Conservation (phyloP, 64 coral and sea anemone species). For the Trachythela sp. region DNA sequence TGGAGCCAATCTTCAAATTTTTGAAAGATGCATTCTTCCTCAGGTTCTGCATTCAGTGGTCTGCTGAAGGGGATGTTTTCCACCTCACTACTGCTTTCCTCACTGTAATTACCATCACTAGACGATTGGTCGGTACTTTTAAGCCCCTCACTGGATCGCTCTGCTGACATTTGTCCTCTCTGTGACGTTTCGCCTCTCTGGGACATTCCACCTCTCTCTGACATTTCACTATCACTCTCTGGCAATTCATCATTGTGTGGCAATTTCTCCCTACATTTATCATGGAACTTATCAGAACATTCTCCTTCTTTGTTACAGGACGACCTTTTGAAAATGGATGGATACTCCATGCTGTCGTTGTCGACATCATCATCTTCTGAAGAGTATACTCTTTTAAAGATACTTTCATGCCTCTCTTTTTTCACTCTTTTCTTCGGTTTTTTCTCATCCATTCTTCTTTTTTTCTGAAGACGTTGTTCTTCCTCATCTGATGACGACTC, state of each 20-base stretch:
- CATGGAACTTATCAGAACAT: not conserved
- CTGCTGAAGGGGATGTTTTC: not conserved
- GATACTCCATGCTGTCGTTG: no score
- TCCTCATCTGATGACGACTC: slow-evolving; percentile 7
- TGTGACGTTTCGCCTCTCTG: not conserved
- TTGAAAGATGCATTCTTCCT: not conserved
- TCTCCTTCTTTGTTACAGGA: not conserved
- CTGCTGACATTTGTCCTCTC: not conserved
- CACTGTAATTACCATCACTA: not conserved
- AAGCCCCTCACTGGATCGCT: not conserved
- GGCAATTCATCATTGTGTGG: no score
- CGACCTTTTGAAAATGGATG: not conserved
- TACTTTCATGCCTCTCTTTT: not conserved
- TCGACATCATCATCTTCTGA: not conserved
- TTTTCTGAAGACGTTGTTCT: not conserved
- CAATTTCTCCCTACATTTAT: no score
- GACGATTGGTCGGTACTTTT: not conserved
- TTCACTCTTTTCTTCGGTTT: not conserved
- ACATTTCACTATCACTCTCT: no score
- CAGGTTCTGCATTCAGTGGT: not conserved
- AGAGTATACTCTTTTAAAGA: not conserved
- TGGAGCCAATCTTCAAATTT: not conserved
- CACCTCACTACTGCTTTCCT: not conserved
- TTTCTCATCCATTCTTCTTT: not conserved
- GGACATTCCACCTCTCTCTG: no score